phyloP scores from a whole-genome alignment of 2,888 invertebrate species.

The Cyrtodaria siliqua region DNA sequence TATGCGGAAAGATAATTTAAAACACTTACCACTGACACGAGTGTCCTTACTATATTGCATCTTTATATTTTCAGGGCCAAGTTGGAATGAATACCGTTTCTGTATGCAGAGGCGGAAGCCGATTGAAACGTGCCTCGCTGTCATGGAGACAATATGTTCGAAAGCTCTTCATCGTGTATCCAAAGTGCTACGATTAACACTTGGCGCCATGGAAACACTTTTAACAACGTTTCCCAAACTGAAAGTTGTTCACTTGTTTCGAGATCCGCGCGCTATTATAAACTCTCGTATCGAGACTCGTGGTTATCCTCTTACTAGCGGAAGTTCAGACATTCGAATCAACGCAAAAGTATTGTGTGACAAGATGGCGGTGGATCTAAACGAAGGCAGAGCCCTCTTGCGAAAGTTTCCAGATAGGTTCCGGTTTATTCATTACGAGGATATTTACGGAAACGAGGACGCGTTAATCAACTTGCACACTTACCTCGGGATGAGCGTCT shows the following conservation, averaged over 20 bases:
- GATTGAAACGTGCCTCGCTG: conserved; percentile 26
- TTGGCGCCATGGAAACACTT: conserved; percentile 22
- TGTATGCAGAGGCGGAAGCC: conserved; percentile 26
- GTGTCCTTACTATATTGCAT: no score
- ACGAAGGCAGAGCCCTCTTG: conserved; percentile 24
- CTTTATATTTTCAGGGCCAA: conserved; percentile 52
- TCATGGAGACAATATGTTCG: conserved; percentile 27
- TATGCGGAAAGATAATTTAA: no score
- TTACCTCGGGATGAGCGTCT: conserved; percentile 20
- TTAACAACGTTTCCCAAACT: conserved; percentile 32
- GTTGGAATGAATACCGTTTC: conserved; percentile 41
- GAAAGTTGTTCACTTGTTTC: conserved; percentile 50
- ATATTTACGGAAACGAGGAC: conserved; percentile 26
- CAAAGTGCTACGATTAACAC: conserved; percentile 49
- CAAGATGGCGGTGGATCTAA: conserved; percentile 49
- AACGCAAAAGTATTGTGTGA: conserved; percentile 50
- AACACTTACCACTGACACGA: no score
- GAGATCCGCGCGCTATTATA: conserved; percentile 58
- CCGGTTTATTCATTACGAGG: conserved; percentile 51
- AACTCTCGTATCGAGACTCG: conserved; percentile 47
- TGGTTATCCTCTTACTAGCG: conserved; percentile 37
- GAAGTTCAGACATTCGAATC: conserved; percentile 9
- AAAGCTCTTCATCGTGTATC: conserved; percentile 29
- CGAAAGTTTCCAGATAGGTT: conserved; percentile 39
- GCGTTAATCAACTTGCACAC: conserved; percentile 38